A percentile compares a stretch with the other conserved stretches of the same genome.
Conservation (phyloP, 2,797 vertebrate species). For the Falco naumanni region DNA sequence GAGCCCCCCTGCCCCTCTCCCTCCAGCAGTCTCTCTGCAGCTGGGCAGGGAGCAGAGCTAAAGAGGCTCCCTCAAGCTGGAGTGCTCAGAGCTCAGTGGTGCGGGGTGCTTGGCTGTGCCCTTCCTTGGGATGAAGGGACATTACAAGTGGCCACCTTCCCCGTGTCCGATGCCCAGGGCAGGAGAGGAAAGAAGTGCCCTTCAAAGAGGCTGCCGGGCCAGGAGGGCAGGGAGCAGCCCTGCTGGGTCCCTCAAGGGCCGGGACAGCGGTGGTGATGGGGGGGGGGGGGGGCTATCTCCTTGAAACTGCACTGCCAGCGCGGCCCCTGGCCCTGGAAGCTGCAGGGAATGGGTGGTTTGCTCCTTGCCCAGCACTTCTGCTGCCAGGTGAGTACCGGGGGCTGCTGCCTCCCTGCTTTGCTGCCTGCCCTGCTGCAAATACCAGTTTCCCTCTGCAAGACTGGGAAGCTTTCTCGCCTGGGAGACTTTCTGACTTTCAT, state of each 20-base stretch:
- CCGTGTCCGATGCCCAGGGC: background rate
- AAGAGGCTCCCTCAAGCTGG: background rate
- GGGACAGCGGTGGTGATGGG: no score
- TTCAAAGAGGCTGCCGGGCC: background rate
- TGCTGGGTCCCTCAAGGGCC: rapidly evolving
- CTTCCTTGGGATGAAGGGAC: background rate
- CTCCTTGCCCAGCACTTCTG: background rate
- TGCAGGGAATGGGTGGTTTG: background rate
- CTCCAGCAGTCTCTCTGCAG: background rate
- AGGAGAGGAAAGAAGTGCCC: no score
- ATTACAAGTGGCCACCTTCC: background rate
- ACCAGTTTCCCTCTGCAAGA: background rate
- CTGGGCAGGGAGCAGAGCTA: background rate
- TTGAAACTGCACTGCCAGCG: rapidly evolving
- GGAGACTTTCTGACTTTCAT: background rate
- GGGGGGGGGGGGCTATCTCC: background rate
- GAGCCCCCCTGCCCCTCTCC: background rate
- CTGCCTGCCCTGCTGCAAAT: background rate
- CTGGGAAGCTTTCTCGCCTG: background rate
- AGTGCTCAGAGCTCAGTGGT: background rate
- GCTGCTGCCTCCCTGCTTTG: background rate
- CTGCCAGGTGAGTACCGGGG: background rate
- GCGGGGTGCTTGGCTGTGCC: background rate
- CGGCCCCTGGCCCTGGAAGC: background rate
- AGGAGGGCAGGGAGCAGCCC: background rate